Conservation (phyloP, 1,140 invertebrate genomes). For the Drosophila hydei region DNA sequence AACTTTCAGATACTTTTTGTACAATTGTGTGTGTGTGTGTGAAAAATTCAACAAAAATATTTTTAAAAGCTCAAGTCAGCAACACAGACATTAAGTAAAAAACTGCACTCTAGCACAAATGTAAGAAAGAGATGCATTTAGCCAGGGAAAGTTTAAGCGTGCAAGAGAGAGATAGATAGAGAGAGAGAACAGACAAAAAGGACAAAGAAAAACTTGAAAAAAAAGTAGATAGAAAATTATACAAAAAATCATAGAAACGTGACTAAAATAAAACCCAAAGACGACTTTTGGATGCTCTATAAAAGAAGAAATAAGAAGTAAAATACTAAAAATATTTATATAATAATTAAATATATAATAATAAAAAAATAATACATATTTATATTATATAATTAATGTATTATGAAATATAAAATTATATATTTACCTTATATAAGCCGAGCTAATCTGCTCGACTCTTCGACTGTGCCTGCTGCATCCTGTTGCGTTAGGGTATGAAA, state of each 20-base stretch:
- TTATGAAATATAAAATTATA: background rate
- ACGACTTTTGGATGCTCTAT: constrained; percentile 18
- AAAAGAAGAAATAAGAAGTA: background rate
- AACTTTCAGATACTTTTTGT: constrained; percentile 7
- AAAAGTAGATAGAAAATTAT: constrained; percentile 9
- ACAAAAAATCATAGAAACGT: constrained; percentile 17
- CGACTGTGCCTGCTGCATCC: background rate
- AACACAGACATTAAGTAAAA: constrained; percentile 45
- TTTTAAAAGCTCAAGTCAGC: constrained; percentile 68
- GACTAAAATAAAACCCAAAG: background rate
- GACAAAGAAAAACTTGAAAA: constrained; percentile 19
- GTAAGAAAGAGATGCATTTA: constrained; percentile 18
- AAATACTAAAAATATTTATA: background rate
- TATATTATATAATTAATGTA: background rate
- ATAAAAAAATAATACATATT: too few relatives aligned
- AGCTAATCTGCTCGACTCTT: too few relatives aligned
- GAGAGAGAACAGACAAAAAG: constrained; percentile 21
- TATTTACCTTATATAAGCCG: too few relatives aligned
- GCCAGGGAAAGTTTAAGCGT: background rate
- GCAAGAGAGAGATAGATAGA: constrained; percentile 20
- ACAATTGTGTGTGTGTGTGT: constrained; percentile 28
- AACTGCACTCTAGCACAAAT: constrained; percentile 43
- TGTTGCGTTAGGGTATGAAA: constrained; percentile 22
- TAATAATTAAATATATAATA: too few relatives aligned
- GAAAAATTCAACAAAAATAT: constrained; percentile 64